A percentile compares a stretch with the other conserved stretches of the same genome.
These are phyloP conservation scores for Branchinecta lindahli DNA, from an alignment of 1,140 invertebrate species.

Conservation along the genomic window DNA sequence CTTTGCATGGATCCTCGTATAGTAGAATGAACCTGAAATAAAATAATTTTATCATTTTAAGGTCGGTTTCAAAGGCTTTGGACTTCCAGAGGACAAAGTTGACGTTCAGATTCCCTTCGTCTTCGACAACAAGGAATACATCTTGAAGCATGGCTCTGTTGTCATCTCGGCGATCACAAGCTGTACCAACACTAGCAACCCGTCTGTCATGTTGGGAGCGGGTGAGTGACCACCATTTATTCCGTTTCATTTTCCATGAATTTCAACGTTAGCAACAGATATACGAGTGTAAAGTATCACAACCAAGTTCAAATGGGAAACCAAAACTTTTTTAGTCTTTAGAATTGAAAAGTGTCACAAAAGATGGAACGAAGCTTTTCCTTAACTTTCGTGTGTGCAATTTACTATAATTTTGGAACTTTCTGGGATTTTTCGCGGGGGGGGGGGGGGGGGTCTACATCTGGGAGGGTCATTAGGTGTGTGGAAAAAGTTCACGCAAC, in stretches of 20 bases:
- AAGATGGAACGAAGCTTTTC: not conserved
- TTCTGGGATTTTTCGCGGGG: too few relatives aligned
- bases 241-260: not conserved
- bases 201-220: slow-evolving; percentile 90
- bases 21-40: too few relatives aligned
- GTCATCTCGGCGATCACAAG: slow-evolving; percentile 95
- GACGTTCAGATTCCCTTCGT: slow-evolving; percentile 50
- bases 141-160: slow-evolving; percentile 77
- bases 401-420: too few relatives aligned
- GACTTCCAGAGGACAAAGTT: slow-evolving; percentile 51
- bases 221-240: slow-evolving; percentile 34
- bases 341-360: too few relatives aligned
- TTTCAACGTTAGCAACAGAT: slow-evolving; percentile 1
- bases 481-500: too few relatives aligned
- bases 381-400: too few relatives aligned
- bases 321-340: slow-evolving; percentile 19
- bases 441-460: too few relatives aligned
- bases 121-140: slow-evolving; percentile 64
- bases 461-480: too few relatives aligned
- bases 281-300: too few relatives aligned
- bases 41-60: slow-evolving; percentile 31
- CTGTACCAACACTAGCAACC: slow-evolving; percentile 96
- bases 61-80: slow-evolving; percentile 92
- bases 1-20: too few relatives aligned
- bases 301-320: too few relatives aligned